A percentile compares a stretch with the other conserved stretches of the same genome.
Conservation (phyloP, 2,888 invertebrate genomes). For the Druceiella hillmani region DNA sequence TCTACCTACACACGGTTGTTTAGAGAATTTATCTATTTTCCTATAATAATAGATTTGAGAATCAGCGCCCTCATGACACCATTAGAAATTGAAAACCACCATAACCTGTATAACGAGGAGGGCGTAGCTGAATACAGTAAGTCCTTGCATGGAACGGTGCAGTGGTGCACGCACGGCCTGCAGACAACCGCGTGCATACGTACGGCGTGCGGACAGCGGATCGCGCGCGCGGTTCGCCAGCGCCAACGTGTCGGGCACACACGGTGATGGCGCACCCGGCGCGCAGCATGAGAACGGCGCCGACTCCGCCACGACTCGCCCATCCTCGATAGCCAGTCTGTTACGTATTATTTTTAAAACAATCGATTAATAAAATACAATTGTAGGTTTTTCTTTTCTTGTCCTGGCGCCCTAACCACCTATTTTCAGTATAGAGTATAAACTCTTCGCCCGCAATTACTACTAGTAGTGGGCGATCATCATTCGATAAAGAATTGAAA, state of each 20-base stretch:
- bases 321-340: conserved; percentile 43
- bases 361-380: too few relatives aligned
- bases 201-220: conserved; percentile 32
- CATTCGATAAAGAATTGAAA: too few relatives aligned
- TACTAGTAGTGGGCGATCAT: too few relatives aligned
- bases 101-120: conserved; percentile 7
- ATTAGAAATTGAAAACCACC: neutral
- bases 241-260: conserved; percentile 58
- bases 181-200: conserved; percentile 39
- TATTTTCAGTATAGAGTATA: too few relatives aligned
- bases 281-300: conserved; percentile 59
- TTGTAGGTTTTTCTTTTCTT: too few relatives aligned
- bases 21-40: too few relatives aligned
- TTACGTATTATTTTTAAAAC: neutral
- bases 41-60: too few relatives aligned
- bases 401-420: too few relatives aligned
- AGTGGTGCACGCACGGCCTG: conserved; percentile 40
- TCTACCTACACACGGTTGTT: too few relatives aligned
- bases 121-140: conserved; percentile 26
- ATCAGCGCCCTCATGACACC: too few relatives aligned
- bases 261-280: conserved; percentile 50
- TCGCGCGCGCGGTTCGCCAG: conserved; percentile 33
- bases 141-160: conserved; percentile 32
- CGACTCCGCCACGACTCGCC: conserved; percentile 46
- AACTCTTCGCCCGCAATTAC: too few relatives aligned